Evolutionary conservation across 1,140 invertebrate genomes (phyloP).

Genomic region (Rhyzopertha dominica): DNA sequence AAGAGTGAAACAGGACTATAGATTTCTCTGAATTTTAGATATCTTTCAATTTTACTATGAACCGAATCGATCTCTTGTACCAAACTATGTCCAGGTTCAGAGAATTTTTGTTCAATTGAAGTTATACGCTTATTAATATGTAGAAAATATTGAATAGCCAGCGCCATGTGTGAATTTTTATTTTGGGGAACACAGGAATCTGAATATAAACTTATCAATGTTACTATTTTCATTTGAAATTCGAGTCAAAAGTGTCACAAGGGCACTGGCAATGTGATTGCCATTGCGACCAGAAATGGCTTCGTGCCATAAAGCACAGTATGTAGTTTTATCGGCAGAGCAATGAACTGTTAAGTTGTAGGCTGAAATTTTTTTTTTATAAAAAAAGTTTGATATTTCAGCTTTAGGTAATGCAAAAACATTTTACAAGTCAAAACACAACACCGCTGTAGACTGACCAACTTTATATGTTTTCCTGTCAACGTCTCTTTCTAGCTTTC

Average conservation of each 20-base stretch:
- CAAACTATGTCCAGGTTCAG: slow-evolving; percentile 11
- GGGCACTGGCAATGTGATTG: slow-evolving; percentile 14
- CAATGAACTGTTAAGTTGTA: slow-evolving; percentile 18
- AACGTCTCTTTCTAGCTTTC: slow-evolving; percentile 11
- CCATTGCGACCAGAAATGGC: slow-evolving; percentile 6
- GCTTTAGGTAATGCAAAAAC: slow-evolving; percentile 26
- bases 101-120: slow-evolving; percentile 14
- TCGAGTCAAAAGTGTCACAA: slow-evolving; percentile 17
- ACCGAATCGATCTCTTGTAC: slow-evolving; percentile 17
- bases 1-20: too few relatives aligned
- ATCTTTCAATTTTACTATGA: slow-evolving; percentile 15
- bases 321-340: slow-evolving; percentile 14
- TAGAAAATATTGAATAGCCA: slow-evolving; percentile 9
- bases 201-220: slow-evolving; percentile 16
- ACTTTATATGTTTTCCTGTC: slow-evolving; percentile 20
- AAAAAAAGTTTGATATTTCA: slow-evolving; percentile 26
- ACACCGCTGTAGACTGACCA: slow-evolving; percentile 11
- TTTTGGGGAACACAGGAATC: slow-evolving; percentile 20
- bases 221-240: slow-evolving; percentile 10
- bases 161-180: slow-evolving; percentile 16
- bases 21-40: slow-evolving; percentile 12
- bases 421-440: slow-evolving; percentile 32
- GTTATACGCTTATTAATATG: neutral
- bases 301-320: slow-evolving; percentile 11
- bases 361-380: slow-evolving; percentile 19